Conservation (phyloP, 92 coral and sea anemone genomes). For the Zoanthus solanderi region DNA sequence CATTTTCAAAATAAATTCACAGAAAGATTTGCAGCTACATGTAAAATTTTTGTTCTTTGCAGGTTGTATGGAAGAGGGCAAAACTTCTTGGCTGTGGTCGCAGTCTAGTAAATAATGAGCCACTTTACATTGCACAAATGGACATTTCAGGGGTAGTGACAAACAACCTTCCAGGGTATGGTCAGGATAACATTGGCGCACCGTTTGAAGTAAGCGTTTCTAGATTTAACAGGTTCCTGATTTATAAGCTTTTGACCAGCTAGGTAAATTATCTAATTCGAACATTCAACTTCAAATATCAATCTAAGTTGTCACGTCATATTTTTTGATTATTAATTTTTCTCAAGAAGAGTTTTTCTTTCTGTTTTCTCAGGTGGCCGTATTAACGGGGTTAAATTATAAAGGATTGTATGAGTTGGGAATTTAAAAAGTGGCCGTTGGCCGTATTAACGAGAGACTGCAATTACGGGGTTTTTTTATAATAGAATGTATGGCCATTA, state of each 20-base stretch:
- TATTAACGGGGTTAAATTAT: too few relatives aligned
- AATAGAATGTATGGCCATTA: too few relatives aligned
- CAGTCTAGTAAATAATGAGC: constrained; percentile 76
- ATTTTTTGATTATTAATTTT: too few relatives aligned
- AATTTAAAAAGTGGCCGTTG: too few relatives aligned
- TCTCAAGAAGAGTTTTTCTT: too few relatives aligned
- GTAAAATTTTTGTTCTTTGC: background rate
- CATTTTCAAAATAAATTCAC: background rate
- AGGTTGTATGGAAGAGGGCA: constrained; percentile 84
- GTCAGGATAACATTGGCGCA: constrained; percentile 68
- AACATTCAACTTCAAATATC: too few relatives aligned
- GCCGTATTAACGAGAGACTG: too few relatives aligned
- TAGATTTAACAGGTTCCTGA: background rate
- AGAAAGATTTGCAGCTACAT: background rate
- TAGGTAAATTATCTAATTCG: background rate
- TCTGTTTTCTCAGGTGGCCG: too few relatives aligned
- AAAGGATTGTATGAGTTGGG: too few relatives aligned
- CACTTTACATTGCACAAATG: constrained; percentile 88
- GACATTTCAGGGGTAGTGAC: constrained; percentile 72
- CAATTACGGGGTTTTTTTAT: too few relatives aligned
- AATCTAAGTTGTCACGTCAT: too few relatives aligned
- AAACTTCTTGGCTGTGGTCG: constrained; percentile 80
- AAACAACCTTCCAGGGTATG: constrained; percentile 54
- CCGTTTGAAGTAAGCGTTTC: constrained; percentile 62
- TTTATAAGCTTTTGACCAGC: too few relatives aligned